phyloP scores from a whole-genome alignment of 1,140 invertebrate genomes.

The Ephestia elutella region DNA sequence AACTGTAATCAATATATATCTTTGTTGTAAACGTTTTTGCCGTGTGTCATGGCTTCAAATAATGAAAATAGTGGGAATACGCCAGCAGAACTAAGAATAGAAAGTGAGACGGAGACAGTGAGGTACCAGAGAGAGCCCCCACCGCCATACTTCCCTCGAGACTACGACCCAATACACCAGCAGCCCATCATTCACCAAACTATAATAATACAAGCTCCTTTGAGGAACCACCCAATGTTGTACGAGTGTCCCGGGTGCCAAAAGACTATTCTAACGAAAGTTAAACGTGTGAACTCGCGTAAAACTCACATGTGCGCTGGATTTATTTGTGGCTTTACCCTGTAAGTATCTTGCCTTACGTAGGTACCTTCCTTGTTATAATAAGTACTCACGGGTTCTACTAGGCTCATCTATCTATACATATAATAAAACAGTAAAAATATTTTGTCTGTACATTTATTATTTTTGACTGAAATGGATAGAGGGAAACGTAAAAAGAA shows the following conservation, averaged over 20 bases:
- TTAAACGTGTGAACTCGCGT: constrained; percentile 47
- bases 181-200: constrained; percentile 40
- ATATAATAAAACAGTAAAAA: no score
- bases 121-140: constrained; percentile 33
- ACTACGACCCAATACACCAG: constrained; percentile 15
- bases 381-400: no score
- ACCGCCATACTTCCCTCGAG: constrained; percentile 40
- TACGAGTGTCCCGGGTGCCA: constrained; percentile 43
- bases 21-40: background rate
- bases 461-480: no score
- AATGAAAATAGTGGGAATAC: background rate
- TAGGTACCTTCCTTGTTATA: no score
- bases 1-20: background rate
- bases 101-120: constrained; percentile 22
- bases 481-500: no score
- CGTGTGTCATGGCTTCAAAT: background rate
- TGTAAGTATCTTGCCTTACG: constrained; percentile 37
- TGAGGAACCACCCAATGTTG: constrained; percentile 39
- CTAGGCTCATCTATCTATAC: no score
- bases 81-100: constrained; percentile 18
- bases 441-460: no score
- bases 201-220: constrained; percentile 38
- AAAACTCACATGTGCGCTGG: constrained; percentile 60
- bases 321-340: constrained; percentile 55
- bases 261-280: constrained; percentile 42